Percentiles rank a stretch among this genome's conserved stretches.
phyloP scores from a whole-genome alignment of 2,888 invertebrate species.

The Vanessa cardui region DNA sequence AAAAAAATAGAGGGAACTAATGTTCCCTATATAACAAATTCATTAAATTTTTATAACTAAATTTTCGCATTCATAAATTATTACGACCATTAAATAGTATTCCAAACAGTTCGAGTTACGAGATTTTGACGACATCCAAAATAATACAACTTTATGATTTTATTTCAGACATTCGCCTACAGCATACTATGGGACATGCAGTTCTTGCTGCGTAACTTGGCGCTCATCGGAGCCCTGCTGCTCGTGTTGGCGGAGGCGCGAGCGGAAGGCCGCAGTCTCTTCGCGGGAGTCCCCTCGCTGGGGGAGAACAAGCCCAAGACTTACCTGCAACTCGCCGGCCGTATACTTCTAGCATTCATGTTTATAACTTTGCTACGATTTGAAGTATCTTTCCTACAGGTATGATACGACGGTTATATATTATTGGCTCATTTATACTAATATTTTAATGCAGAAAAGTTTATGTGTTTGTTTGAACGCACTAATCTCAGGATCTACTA shows the following conservation, averaged over 20 bases:
- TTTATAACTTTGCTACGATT: conserved; percentile 97
- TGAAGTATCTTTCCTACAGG: conserved; percentile 94
- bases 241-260: conserved; percentile 98
- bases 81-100: too few relatives aligned
- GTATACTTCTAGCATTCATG: conserved; percentile 98
- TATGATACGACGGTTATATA: conserved; percentile 54
- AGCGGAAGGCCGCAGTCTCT: conserved; percentile 95
- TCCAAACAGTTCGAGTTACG: too few relatives aligned
- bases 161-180: conserved; percentile 92
- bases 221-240: conserved; percentile 97
- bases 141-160: neutral
- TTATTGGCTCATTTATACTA: too few relatives aligned
- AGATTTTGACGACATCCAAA: neutral
- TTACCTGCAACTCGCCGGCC: conserved; percentile 97
- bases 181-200: conserved; percentile 99
- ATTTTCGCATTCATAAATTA: too few relatives aligned
- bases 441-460: too few relatives aligned
- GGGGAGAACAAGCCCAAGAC: conserved; percentile 99
- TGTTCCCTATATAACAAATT: too few relatives aligned
- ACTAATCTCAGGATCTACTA: too few relatives aligned
- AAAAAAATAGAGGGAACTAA: too few relatives aligned
- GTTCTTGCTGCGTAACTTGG: conserved; percentile 97
- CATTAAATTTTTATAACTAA: too few relatives aligned
- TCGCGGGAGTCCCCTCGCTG: conserved; percentile 96
- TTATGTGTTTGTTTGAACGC: too few relatives aligned